These are phyloP conservation scores for Pararge aegeria DNA, from an alignment of 1,140 invertebrate species.

Conservation along the genomic window DNA sequence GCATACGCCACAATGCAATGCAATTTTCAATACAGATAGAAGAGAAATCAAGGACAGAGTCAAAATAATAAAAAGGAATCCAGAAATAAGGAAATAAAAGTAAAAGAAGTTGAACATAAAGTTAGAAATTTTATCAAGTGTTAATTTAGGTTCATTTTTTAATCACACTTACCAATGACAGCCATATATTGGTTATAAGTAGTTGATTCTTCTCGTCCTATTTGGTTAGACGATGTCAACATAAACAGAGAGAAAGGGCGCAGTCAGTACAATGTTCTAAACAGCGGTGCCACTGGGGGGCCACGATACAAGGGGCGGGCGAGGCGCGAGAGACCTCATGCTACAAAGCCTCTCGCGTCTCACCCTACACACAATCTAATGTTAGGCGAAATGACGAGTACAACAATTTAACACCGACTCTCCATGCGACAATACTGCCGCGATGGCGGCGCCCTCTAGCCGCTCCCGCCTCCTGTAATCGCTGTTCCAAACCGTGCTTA, in stretches of 20 bases:
- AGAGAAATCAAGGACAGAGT: constrained; percentile 47
- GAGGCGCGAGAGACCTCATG: constrained; percentile 46
- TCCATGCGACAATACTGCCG: constrained; percentile 72
- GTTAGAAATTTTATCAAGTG: constrained; percentile 70
- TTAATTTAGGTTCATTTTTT: constrained; percentile 76
- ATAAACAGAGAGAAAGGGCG: constrained; percentile 83
- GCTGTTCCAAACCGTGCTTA: constrained; percentile 39
- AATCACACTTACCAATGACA: constrained; percentile 91
- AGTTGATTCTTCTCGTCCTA: constrained; percentile 93
- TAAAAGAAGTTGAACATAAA: constrained; percentile 51
- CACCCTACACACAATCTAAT: constrained; percentile 68
- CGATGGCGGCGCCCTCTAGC: constrained; percentile 54
- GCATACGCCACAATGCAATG: constrained; percentile 77
- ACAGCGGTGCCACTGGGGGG: constrained; percentile 61
- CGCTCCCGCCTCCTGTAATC: constrained; percentile 63
- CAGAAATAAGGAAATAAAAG: constrained; percentile 50
- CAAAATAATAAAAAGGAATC: constrained; percentile 35
- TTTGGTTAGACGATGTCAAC: constrained; percentile 82
- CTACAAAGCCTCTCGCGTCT: constrained; percentile 43
- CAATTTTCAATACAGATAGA: constrained; percentile 72
- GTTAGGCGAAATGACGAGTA: constrained; percentile 63
- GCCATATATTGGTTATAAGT: constrained; percentile 92
- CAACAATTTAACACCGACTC: constrained; percentile 71
- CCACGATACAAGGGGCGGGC: constrained; percentile 49
- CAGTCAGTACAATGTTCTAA: constrained; percentile 80